Percentiles rank a stretch among this genome's conserved stretches.
phyloP scores from a whole-genome alignment of 1,140 invertebrate species.

The Trichonephila clavata region DNA sequence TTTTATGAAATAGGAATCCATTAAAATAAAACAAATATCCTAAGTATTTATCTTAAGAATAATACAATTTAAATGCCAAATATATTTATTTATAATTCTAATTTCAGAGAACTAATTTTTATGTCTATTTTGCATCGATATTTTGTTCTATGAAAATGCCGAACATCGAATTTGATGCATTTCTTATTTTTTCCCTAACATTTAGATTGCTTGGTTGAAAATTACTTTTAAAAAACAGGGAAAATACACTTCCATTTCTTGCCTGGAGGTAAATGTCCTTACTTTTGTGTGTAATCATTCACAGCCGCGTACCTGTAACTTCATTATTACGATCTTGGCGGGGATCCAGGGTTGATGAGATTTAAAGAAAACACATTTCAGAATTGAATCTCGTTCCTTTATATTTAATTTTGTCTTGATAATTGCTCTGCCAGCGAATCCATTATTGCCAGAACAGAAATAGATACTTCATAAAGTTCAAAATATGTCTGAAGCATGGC shows the following conservation, averaged over 20 bases:
- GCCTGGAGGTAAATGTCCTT: not conserved
- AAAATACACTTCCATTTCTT: not conserved
- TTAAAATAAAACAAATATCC: too few species aligned
- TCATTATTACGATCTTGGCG: not conserved
- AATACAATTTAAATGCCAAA: too few species aligned
- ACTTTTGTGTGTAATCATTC: not conserved
- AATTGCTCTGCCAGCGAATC: not conserved
- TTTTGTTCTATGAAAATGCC: not conserved
- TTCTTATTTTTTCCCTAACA: not conserved
- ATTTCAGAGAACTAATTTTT: too few species aligned
- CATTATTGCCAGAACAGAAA: constrained; percentile 12
- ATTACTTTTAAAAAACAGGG: not conserved
- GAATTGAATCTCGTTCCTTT: not conserved
- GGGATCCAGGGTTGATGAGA: constrained; percentile 6
- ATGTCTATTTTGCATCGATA: not conserved
- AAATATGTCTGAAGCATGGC: not conserved
- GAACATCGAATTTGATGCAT: not conserved
- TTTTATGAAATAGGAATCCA: too few species aligned
- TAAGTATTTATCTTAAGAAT: too few species aligned
- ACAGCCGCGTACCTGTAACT: not conserved
- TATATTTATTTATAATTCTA: too few species aligned
- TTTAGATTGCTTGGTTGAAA: not conserved
- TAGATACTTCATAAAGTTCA: not conserved
- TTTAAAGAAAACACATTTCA: constrained; percentile 18
- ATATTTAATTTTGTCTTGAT: not conserved